Conservation (phyloP, 2,888 invertebrate genomes). For the Oxytorus armatus region DNA sequence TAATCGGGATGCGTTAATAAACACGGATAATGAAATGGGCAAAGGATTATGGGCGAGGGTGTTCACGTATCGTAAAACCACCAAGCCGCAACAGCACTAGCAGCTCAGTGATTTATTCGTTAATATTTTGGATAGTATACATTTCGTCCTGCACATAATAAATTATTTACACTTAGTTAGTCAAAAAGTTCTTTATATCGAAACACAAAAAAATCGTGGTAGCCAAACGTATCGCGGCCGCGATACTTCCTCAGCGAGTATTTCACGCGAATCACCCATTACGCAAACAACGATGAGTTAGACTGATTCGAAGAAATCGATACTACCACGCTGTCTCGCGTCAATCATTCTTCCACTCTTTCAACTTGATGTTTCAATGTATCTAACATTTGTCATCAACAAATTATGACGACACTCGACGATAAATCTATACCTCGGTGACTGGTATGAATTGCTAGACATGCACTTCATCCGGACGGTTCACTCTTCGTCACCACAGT, state of each 20-base stretch:
- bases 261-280: constrained; percentile 65
- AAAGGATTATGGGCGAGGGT: constrained; percentile 63
- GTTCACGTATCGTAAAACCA: constrained; percentile 38
- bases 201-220: not conserved
- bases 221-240: not conserved
- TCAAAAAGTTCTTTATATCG: not conserved
- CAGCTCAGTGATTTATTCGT: constrained; percentile 52
- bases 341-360: constrained; percentile 10
- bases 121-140: constrained; percentile 12
- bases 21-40: constrained; percentile 76
- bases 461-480: not conserved
- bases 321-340: not conserved
- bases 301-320: not conserved
- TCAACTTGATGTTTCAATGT: not conserved
- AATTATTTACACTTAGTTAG: not conserved
- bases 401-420: not conserved
- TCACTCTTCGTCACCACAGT: not conserved
- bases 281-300: constrained; percentile 62
- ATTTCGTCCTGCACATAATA: not conserved
- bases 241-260: constrained; percentile 67
- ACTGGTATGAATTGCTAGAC: constrained; percentile 7
- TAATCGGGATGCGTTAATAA: constrained; percentile 75
- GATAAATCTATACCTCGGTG: not conserved
- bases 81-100: constrained; percentile 5
- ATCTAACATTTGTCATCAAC: not conserved